Percentiles rank a stretch among this genome's conserved stretches.
Conservation (phyloP, 2,888 invertebrate genomes). For the Ornithoptera alexandrae region DNA sequence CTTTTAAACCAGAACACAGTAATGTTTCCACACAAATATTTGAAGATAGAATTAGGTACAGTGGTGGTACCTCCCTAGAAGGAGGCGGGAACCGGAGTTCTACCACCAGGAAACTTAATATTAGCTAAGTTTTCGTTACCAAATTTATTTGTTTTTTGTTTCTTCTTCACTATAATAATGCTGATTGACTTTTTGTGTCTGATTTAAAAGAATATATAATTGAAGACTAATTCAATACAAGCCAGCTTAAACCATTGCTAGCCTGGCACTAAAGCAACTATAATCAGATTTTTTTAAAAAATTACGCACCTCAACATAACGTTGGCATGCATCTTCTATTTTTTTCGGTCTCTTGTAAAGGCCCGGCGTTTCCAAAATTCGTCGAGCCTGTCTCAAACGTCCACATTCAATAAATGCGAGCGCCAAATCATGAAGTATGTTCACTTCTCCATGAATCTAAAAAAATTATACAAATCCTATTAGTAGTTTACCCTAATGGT, state of each 20-base stretch:
- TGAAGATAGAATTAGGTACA: too few relatives aligned
- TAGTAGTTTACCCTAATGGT: too few relatives aligned
- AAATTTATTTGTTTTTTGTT: not conserved
- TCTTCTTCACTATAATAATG: too few relatives aligned
- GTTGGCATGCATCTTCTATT: constrained; percentile 83
- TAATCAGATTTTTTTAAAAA: not conserved
- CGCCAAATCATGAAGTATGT: constrained; percentile 90
- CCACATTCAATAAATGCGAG: constrained; percentile 91
- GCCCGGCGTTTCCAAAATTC: constrained; percentile 92
- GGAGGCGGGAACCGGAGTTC: too few relatives aligned
- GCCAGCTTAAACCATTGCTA: not conserved
- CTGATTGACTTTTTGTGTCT: too few relatives aligned
- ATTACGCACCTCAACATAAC: constrained; percentile 71
- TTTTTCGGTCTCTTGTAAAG: constrained; percentile 84
- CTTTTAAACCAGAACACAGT: too few relatives aligned
- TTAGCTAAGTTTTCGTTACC: not conserved
- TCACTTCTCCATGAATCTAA: constrained; percentile 87
- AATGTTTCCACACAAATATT: too few relatives aligned
- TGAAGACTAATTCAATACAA: too few relatives aligned
- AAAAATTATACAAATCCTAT: not conserved
- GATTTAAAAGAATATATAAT: too few relatives aligned
- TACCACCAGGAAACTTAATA: not conserved
- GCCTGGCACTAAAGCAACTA: not conserved
- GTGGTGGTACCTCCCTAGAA: too few relatives aligned
- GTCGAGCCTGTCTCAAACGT: constrained; percentile 87